Conservation (phyloP, 1,140 invertebrate genomes). For the Xylocopa sonorina region DNA sequence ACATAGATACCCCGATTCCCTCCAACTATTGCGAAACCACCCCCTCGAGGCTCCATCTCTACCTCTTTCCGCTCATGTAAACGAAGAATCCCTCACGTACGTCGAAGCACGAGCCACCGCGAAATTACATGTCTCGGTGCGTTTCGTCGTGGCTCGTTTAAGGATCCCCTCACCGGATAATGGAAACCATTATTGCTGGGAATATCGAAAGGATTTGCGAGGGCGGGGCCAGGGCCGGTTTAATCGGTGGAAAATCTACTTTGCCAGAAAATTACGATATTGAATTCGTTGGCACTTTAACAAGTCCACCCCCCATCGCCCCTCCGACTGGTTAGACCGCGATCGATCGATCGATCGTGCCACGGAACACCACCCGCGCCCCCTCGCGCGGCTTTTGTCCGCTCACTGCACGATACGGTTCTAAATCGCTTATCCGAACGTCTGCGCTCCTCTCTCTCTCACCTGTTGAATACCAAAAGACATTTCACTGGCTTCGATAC, state of each 20-base stretch:
- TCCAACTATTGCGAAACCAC: too few relatives aligned
- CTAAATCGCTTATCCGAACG: slow-evolving; percentile 54
- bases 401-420: slow-evolving; percentile 38
- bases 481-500: slow-evolving; percentile 44
- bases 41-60: too few relatives aligned
- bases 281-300: slow-evolving; percentile 55
- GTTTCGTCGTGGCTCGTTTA: background rate
- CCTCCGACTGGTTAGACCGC: background rate
- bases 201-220: slow-evolving; percentile 44
- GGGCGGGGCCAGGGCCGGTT: background rate
- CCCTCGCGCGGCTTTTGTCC: too few relatives aligned
- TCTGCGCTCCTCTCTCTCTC: slow-evolving; percentile 40
- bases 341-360: slow-evolving; percentile 33
- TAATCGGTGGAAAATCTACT: slow-evolving; percentile 53
- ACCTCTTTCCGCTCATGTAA: too few relatives aligned
- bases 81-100: too few relatives aligned
- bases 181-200: slow-evolving; percentile 31
- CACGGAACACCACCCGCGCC: too few relatives aligned
- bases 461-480: slow-evolving; percentile 59
- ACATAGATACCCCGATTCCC: too few relatives aligned
- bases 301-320: slow-evolving; percentile 17
- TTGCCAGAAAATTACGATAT: slow-evolving; percentile 55
- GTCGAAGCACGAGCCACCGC: too few relatives aligned
- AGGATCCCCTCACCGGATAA: background rate
- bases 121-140: slow-evolving; percentile 23